Evolutionary conservation across 2,797 vertebrate genomes (phyloP).

Genomic region (Poeciliopsis presidionis): DNA sequence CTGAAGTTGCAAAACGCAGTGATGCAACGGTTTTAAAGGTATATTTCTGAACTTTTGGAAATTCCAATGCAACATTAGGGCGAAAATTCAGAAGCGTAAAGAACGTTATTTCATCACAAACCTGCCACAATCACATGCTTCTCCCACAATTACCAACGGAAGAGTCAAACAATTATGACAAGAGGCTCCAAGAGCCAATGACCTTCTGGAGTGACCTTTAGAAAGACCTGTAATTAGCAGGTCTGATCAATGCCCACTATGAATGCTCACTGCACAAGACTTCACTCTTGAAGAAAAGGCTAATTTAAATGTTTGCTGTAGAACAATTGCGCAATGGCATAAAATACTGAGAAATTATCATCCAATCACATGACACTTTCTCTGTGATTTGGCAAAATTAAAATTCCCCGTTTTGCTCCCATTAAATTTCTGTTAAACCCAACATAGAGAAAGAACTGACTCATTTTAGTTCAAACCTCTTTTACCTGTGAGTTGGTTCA

Average conservation of each 20-base stretch:
- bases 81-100: background rate
- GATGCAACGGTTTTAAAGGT: background rate
- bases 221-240: background rate
- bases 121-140: background rate
- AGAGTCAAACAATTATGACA: background rate
- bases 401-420: background rate
- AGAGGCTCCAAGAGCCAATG: background rate
- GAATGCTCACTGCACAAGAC: background rate
- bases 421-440: background rate
- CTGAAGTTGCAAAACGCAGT: background rate
- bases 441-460: background rate
- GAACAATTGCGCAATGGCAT: background rate
- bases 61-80: background rate
- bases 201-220: background rate
- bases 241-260: too few species aligned
- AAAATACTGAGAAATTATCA: background rate
- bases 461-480: background rate
- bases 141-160: background rate
- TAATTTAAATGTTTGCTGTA: background rate
- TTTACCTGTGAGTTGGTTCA: background rate
- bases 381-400: background rate
- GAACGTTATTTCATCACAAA: background rate
- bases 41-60: background rate
- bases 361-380: background rate
- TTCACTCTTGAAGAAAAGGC: slow-evolving; percentile 1